A percentile compares a stretch with the other conserved stretches of the same genome.
Conservation (phyloP, 1,140 invertebrate species). For the Diorhabda carinulata region DNA sequence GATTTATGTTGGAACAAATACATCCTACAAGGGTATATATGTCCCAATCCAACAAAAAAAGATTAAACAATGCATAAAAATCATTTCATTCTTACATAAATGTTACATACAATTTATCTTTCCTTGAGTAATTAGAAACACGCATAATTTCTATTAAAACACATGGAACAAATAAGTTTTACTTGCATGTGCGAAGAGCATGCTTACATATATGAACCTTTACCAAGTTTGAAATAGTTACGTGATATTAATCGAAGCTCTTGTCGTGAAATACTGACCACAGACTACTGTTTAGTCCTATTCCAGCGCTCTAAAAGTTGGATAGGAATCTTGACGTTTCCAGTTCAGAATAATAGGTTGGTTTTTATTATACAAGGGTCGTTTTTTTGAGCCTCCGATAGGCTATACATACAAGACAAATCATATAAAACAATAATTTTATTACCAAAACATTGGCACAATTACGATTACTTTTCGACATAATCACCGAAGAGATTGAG, state of each 20-base stretch:
- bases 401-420: no score
- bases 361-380: no score
- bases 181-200: neutral
- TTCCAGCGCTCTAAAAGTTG: neutral
- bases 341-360: no score
- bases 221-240: neutral
- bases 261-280: neutral
- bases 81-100: neutral
- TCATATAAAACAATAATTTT: no score
- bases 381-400: no score
- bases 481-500: no score
- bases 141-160: neutral
- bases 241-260: neutral
- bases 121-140: neutral
- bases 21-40: neutral
- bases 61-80: neutral
- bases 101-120: neutral
- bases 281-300: neutral
- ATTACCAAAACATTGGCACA: no score
- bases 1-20: neutral
- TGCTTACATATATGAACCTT: neutral
- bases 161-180: neutral
- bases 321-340: no score
- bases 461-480: no score
- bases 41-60: neutral